Base-by-base conservation (phyloP, 2,888 invertebrate genomes). In the Agrochola lota region DNA sequence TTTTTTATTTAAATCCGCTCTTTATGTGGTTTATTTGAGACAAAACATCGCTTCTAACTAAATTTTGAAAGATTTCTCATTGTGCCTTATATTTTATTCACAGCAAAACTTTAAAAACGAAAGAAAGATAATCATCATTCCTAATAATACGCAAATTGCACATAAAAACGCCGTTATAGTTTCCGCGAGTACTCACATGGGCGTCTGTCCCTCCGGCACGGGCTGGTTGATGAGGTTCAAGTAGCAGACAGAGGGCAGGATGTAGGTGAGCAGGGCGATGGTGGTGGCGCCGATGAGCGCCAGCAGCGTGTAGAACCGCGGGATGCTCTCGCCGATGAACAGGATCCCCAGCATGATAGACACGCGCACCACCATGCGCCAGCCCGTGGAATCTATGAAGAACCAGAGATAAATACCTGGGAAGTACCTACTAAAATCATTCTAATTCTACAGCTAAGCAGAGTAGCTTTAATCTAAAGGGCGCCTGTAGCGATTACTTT, bases 211-310 rank as follows among this genome's bases (percentile, higher is more conserved):
- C 8, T 94, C 94, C 0, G 88, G 80, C 0, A 91, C 87, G 0
- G 93, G 90, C 90, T 97, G 97, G 74, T 94, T 94, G 86, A 97
- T 95, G 30, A 98, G 95, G 83, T 93, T 97, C 91, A 98, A 96
- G 92, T 98, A 98, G 94, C 98, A 98, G 78, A 97, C 94, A 0
- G 97, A 97, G 0, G 98, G 98, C 85, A 98, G 96, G 23, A 98
- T 97, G 92, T 97, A 98, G 23, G 98, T 98, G 60, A 98, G 95
- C 49, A 98, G 92, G 0, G 98, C 97, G 12, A 98, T 96, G 20
- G 97, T 97, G 46, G 98, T 97, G n/a, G 97, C 98, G 0, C 98
- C 98, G 11, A 98, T 96, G 71, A 98, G 94, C 17, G 98, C 97
- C 78, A 98, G 93, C 85, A 98, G 97, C 81, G 97, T 97, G 84